These are phyloP conservation scores for Trissoscelio sp. DNA, from an alignment of 2,888 invertebrate species.

Conservation along the genomic window DNA sequence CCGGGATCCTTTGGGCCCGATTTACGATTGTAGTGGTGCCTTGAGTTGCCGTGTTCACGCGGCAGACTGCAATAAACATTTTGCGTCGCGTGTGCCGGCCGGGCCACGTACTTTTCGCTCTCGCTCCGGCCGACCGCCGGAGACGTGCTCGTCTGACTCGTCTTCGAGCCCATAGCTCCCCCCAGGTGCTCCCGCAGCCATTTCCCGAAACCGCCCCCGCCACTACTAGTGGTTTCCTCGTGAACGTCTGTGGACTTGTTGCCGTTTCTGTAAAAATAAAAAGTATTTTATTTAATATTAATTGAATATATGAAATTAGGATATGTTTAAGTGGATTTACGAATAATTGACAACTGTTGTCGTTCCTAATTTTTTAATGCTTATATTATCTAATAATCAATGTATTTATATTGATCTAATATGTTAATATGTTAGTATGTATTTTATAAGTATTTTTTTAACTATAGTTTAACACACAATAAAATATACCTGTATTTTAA, in stretches of 20 bases:
- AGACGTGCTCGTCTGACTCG: constrained; percentile 41
- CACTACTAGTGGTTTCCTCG: constrained; percentile 34
- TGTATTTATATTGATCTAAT: too few relatives aligned
- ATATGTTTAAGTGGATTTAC: too few relatives aligned
- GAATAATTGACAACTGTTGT: too few relatives aligned
- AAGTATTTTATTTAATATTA: too few relatives aligned
- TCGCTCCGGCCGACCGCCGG: constrained; percentile 44
- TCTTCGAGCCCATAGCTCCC: constrained; percentile 72
- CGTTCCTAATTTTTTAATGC: too few relatives aligned
- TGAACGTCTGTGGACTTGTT: constrained; percentile 39
- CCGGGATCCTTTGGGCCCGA: constrained; percentile 60
- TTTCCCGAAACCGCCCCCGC: constrained; percentile 79
- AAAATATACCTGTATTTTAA: too few relatives aligned
- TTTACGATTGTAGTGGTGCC: constrained; percentile 71
- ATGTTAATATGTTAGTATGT: too few relatives aligned
- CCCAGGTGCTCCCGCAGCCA: constrained; percentile 81
- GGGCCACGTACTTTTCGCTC: constrained; percentile 71
- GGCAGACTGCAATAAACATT: constrained; percentile 81
- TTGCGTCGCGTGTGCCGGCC: constrained; percentile 76
- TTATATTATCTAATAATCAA: too few relatives aligned
- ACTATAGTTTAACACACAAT: too few relatives aligned
- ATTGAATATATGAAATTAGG: too few relatives aligned
- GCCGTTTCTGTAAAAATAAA: constrained; percentile 44
- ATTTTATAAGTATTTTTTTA: too few relatives aligned
- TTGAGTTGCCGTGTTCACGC: constrained; percentile 74